These are phyloP conservation scores for Galago senegalensis DNA, from an alignment of 2,797 vertebrate genomes.

Conservation along the genomic window DNA sequence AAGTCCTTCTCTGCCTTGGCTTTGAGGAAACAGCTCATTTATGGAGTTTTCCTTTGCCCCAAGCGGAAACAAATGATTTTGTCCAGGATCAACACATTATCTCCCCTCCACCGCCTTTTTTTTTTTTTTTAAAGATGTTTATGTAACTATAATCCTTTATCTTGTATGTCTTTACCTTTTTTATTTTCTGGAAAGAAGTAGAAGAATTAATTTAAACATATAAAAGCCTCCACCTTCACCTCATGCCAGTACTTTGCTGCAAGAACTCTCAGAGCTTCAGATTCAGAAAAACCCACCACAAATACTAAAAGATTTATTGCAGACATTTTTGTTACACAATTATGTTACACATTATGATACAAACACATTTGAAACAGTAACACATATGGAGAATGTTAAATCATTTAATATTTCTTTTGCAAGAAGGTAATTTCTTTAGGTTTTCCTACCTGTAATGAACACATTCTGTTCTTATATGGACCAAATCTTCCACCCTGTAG, in stretches of 20 bases:
- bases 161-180: background rate
- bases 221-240: background rate
- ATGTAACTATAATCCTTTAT: constrained; percentile 12
- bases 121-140: background rate
- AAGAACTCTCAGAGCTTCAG: background rate
- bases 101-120: background rate
- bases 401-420: constrained; percentile 68
- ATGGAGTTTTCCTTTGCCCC: background rate
- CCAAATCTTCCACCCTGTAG: background rate
- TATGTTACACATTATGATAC: constrained; percentile 90
- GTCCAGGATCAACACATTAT: background rate
- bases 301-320: constrained; percentile 90
- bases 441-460: background rate
- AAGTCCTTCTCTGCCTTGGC: background rate
- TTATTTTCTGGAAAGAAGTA: background rate
- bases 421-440: constrained; percentile 63
- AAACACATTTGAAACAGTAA: constrained; percentile 82
- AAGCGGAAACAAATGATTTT: background rate
- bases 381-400: constrained; percentile 56
- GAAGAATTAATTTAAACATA: constrained; percentile 5
- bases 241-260: background rate
- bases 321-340: constrained; percentile 88
- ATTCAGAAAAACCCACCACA: constrained; percentile 75
- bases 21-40: background rate
- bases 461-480: background rate